These are phyloP conservation scores for Hypena proboscidalis DNA, from an alignment of 2,888 invertebrate genomes.

Conservation along the genomic window DNA sequence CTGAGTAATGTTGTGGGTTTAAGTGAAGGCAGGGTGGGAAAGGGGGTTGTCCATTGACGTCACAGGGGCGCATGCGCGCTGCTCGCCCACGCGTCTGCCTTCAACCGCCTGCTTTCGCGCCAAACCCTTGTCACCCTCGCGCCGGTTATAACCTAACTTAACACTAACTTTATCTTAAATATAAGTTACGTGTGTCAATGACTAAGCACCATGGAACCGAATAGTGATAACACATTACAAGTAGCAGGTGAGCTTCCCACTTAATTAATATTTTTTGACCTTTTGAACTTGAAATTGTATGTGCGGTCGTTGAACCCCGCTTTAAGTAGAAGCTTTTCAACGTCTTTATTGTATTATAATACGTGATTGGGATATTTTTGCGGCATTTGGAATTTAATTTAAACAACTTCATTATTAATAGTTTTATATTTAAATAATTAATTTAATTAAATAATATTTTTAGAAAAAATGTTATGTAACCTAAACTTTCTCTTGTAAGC, in stretches of 20 bases:
- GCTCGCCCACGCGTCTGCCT: constrained; percentile 61
- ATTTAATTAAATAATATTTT: too few species aligned
- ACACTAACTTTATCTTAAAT: constrained; percentile 27
- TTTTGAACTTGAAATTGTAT: constrained; percentile 46
- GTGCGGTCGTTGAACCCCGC: constrained; percentile 58
- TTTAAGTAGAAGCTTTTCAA: constrained; percentile 23
- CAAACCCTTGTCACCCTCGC: constrained; percentile 72
- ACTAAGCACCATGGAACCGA: constrained; percentile 57
- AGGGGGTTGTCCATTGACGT: constrained; percentile 69
- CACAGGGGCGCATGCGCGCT: constrained; percentile 73
- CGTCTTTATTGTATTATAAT: not conserved
- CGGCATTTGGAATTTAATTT: not conserved
- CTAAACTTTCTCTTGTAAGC: too few species aligned
- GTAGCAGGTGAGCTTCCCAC: constrained; percentile 63
- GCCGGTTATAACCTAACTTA: constrained; percentile 69
- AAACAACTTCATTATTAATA: not conserved
- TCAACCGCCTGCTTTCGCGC: constrained; percentile 70
- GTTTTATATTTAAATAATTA: too few species aligned
- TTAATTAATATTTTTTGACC: constrained; percentile 34
- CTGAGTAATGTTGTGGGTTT: constrained; percentile 16
- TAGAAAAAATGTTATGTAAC: too few species aligned
- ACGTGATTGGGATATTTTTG: not conserved
- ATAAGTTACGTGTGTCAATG: constrained; percentile 23
- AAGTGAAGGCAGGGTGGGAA: constrained; percentile 42
- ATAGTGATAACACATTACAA: constrained; percentile 51